Percentiles rank a stretch among this genome's conserved stretches.
phyloP scores from a whole-genome alignment of 1,140 invertebrate species.

The Temnothorax longispinosus region DNA sequence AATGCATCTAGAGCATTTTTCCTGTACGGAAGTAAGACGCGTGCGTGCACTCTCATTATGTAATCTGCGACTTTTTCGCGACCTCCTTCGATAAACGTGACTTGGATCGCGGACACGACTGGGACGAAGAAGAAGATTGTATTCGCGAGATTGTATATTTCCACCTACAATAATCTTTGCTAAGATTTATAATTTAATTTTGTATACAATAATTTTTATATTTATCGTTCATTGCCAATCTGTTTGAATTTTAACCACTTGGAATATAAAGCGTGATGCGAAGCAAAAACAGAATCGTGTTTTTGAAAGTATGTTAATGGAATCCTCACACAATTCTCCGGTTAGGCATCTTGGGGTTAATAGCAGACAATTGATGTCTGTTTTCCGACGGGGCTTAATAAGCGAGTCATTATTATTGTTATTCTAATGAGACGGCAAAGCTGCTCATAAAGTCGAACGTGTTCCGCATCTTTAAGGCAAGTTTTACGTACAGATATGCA shows the following conservation, averaged over 20 bases:
- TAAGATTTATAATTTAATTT: not conserved
- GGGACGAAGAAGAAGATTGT: not conserved
- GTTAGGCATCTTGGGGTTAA: constrained; percentile 9
- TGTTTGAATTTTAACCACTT: not conserved
- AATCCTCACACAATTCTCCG: not conserved
- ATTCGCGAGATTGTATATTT: not conserved
- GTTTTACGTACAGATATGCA: constrained; percentile 38
- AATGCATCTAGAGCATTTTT: constrained; percentile 17
- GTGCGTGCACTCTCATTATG: constrained; percentile 18
- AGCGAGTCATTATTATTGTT: constrained; percentile 29
- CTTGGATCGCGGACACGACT: not conserved
- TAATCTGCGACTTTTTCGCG: not conserved
- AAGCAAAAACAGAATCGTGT: not conserved
- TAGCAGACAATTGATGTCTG: not conserved
- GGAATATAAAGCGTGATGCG: not conserved
- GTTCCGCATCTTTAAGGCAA: constrained; percentile 26
- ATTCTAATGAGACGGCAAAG: constrained; percentile 24
- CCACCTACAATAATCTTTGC: not conserved
- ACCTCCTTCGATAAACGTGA: not conserved
- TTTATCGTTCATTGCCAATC: not conserved
- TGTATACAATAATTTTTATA: not conserved
- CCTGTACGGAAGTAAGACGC: not conserved
- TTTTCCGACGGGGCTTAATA: constrained; percentile 17
- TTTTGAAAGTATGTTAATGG: not conserved
- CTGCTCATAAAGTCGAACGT: constrained; percentile 19